Percentiles rank a stretch among this genome's conserved stretches.
phyloP scores from a whole-genome alignment of 2,888 invertebrate genomes.

The Thecocarcelia acutangulata region DNA sequence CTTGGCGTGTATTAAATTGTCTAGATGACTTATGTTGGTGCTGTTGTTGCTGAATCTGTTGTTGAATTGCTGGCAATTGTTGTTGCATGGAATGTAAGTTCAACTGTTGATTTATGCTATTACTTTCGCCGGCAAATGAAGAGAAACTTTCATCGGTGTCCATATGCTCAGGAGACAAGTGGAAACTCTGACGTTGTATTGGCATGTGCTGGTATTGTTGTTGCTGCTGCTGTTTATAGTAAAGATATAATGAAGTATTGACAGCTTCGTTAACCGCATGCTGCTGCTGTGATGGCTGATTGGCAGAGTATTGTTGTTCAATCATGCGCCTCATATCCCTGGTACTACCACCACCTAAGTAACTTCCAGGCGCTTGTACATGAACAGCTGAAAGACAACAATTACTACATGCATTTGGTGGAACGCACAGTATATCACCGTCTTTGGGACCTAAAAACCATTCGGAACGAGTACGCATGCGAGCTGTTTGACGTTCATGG shows the following conservation, averaged over 20 bases:
- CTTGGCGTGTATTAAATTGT: slow-evolving; percentile 62
- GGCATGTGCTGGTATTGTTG: slow-evolving; percentile 71
- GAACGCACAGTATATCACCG: slow-evolving; percentile 74
- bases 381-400: slow-evolving; percentile 74
- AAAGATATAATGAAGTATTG: slow-evolving; percentile 71
- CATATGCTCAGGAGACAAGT: slow-evolving; percentile 73
- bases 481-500: slow-evolving; percentile 96
- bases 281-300: slow-evolving; percentile 35
- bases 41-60: slow-evolving; percentile 54
- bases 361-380: slow-evolving; percentile 67
- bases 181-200: slow-evolving; percentile 64
- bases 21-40: slow-evolving; percentile 71
- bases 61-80: slow-evolving; percentile 55
- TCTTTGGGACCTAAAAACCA: slow-evolving; percentile 89
- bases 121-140: slow-evolving; percentile 48
- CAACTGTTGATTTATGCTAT: slow-evolving; percentile 46
- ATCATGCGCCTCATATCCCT: slow-evolving; percentile 72
- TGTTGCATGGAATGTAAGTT: slow-evolving; percentile 64
- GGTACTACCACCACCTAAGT: slow-evolving; percentile 77
- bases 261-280: slow-evolving; percentile 55
- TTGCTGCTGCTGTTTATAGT: slow-evolving; percentile 74
- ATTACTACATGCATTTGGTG: slow-evolving; percentile 78
- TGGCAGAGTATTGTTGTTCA: slow-evolving; percentile 52
- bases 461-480: slow-evolving; percentile 98
- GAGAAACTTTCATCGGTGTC: slow-evolving; percentile 76